phyloP scores from a whole-genome alignment of 2,113 vertebrate genomes.

The Proterorhinus semilunaris region DNA sequence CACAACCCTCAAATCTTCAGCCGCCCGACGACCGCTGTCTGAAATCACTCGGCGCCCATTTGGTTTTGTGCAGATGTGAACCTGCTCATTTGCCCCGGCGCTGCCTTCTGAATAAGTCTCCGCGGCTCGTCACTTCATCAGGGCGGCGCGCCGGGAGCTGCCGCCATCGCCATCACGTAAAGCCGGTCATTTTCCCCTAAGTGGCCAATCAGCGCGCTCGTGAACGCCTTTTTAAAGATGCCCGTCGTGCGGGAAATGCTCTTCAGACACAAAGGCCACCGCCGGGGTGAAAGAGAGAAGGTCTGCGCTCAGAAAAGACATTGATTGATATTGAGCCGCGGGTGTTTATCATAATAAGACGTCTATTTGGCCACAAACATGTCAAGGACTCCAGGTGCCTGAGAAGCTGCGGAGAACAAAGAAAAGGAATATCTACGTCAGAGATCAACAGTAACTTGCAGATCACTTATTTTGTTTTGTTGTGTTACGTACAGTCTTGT shows the following conservation, averaged over 20 bases:
- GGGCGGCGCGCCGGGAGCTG: slow-evolving; percentile 43
- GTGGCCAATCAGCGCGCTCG: slow-evolving; percentile 53
- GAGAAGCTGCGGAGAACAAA: too few species aligned
- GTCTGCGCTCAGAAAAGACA: not conserved
- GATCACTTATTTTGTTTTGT: too few species aligned
- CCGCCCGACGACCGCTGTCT: too few species aligned
- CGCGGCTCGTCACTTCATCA: slow-evolving; percentile 52
- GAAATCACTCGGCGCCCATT: not conserved
- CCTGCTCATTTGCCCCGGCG: slow-evolving; percentile 17
- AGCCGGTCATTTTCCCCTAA: slow-evolving; percentile 61
- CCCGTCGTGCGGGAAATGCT: slow-evolving; percentile 17
- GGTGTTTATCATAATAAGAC: slow-evolving; percentile 21
- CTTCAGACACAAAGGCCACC: slow-evolving; percentile 21
- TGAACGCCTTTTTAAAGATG: slow-evolving; percentile 27
- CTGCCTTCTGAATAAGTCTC: slow-evolving; percentile 17
- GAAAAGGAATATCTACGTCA: too few species aligned
- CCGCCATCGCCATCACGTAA: slow-evolving; percentile 57
- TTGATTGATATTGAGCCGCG: slow-evolving; percentile 33
- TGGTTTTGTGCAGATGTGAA: slow-evolving; percentile 4
- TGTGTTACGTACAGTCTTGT: too few species aligned
- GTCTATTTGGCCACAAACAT: not conserved
- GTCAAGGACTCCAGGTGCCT: not conserved
- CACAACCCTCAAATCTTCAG: too few species aligned
- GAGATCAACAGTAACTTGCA: too few species aligned
- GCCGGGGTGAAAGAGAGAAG: slow-evolving; percentile 8